Evolutionary conservation across 2,113 vertebrate species (phyloP).

Genomic region (Verasper variegatus): DNA sequence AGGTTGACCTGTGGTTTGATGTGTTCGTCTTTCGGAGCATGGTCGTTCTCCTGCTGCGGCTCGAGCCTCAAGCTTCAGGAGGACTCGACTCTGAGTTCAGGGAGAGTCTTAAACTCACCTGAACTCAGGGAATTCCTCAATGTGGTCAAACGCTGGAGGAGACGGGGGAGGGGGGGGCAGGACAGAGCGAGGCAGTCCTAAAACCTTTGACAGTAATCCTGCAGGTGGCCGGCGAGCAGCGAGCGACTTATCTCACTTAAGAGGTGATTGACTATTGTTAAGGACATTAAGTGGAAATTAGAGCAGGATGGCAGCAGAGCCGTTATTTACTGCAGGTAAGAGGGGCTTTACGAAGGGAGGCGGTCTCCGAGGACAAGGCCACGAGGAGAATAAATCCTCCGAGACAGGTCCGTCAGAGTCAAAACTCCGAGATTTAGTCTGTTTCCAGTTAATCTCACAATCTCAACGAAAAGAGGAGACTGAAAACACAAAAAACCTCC

Average conservation of each 20-base stretch:
- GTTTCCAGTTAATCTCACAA: too few relatives aligned
- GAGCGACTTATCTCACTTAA: slow-evolving; percentile 59
- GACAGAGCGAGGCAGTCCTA: neutral
- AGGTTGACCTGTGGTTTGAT: too few relatives aligned
- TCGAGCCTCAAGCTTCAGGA: too few relatives aligned
- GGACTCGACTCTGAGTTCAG: too few relatives aligned
- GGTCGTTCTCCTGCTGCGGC: too few relatives aligned
- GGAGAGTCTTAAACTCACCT: too few relatives aligned
- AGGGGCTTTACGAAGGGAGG: slow-evolving; percentile 4
- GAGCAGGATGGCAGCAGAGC: slow-evolving; percentile 33
- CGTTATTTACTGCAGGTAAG: slow-evolving; percentile 38
- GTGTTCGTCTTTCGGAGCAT: too few relatives aligned
- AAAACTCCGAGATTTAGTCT: neutral
- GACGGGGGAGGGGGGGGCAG: too few relatives aligned
- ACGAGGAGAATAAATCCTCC: neutral
- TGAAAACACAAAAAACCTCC: too few relatives aligned
- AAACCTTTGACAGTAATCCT: slow-evolving; percentile 57
- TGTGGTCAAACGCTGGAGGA: too few relatives aligned
- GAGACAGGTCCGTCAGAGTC: neutral
- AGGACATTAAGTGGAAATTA: slow-evolving; percentile 55
- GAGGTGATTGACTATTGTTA: slow-evolving; percentile 45
- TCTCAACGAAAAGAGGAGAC: too few relatives aligned
- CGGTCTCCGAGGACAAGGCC: neutral
- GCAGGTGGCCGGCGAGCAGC: slow-evolving; percentile 39
- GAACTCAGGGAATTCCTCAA: too few relatives aligned